Conservation (phyloP, 2,113 vertebrate species). For the Choloepus hoffmanni region DNA sequence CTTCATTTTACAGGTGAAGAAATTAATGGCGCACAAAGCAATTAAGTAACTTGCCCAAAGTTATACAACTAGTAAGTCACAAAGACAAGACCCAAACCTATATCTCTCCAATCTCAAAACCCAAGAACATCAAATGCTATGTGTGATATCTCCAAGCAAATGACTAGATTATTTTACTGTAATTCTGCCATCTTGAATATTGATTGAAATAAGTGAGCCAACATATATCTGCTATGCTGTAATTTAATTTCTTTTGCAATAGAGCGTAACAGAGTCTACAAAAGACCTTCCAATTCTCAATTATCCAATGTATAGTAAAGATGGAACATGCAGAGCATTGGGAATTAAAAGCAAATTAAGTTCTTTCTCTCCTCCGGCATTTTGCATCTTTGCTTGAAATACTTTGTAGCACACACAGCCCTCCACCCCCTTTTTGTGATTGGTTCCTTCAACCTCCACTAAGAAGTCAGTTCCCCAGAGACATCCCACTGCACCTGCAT, state of each 20-base stretch:
- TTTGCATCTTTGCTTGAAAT: constrained; percentile 37
- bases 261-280: not conserved
- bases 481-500: not conserved
- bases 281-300: constrained; percentile 13
- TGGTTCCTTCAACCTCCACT: not conserved
- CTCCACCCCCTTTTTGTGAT: not conserved
- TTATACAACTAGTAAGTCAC: not conserved
- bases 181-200: not conserved
- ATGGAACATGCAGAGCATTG: not conserved
- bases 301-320: constrained; percentile 16
- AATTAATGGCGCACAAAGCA: not conserved
- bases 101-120: not conserved
- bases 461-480: not conserved
- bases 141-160: not conserved
- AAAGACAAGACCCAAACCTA: constrained; percentile 10
- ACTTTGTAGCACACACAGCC: not conserved
- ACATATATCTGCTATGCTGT: not conserved
- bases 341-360: constrained; percentile 60
- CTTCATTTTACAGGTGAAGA: not conserved
- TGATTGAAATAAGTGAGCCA: not conserved
- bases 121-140: not conserved
- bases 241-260: constrained; percentile 47
- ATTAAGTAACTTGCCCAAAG: not conserved
- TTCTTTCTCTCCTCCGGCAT: constrained; percentile 2
- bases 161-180: not conserved